phyloP scores from a whole-genome alignment of 2,888 invertebrate species.

The Cecidostiba fungosa region DNA sequence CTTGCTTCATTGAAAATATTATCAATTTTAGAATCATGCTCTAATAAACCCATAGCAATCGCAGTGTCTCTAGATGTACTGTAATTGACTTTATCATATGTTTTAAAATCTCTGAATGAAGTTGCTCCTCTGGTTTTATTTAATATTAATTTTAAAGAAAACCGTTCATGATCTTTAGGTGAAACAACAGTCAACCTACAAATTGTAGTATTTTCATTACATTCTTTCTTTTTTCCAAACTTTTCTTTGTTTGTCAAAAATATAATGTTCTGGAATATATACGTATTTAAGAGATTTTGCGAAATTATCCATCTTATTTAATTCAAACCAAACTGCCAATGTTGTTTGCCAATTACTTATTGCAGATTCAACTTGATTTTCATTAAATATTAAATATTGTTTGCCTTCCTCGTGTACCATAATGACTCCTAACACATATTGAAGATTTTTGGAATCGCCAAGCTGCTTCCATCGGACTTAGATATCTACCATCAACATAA shows the following conservation, averaged over 20 bases:
- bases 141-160: slow-evolving; percentile 24
- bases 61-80: slow-evolving; percentile 12
- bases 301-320: too few relatives aligned
- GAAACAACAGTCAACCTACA: not conserved
- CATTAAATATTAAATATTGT: not conserved
- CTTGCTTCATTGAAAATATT: not conserved
- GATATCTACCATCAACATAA: slow-evolving; percentile 16
- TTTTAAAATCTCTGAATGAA: not conserved
- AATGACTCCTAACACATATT: not conserved
- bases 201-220: too few relatives aligned
- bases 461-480: slow-evolving; percentile 24
- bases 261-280: slow-evolving; percentile 30
- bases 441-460: not conserved
- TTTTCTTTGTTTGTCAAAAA: not conserved
- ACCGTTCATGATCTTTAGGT: slow-evolving; percentile 19
- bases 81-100: not conserved
- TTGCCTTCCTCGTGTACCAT: not conserved
- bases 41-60: not conserved
- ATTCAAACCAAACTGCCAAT: slow-evolving; percentile 11
- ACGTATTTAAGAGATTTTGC: too few relatives aligned
- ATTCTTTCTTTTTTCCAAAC: not conserved
- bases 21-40: not conserved
- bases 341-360: slow-evolving; percentile 11
- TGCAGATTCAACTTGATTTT: not conserved
- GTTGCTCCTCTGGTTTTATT: not conserved